Base-by-base conservation (phyloP, 2,888 invertebrate genomes). In the Carabus problematicus region DNA sequence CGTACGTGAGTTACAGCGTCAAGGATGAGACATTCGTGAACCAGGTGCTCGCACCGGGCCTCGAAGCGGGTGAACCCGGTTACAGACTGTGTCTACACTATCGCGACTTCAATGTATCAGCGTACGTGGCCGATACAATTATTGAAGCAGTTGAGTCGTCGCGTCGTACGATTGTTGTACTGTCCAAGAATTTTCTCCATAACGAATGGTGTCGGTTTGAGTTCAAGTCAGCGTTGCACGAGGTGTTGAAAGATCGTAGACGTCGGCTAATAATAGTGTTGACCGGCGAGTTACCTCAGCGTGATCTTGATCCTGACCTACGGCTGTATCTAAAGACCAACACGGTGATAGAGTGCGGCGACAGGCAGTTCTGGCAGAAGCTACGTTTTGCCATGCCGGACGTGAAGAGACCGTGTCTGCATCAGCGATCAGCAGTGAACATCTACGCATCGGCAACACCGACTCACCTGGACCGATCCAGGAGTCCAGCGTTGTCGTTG, bases 341-440 rank as follows among this genome's bases (percentile, higher is more conserved):
- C 84, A 94, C 94, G 76, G 92, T 94, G 81, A 90, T 98, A 79
- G 93, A 94, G 81, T 95, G 94, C 92, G 94, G 94, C 73, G 97
- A 98, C 83, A 91, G 93, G 80, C 90, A 94, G 79, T 98, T 98
- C 85, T 98, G 98, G 98, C 95, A 96, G 80, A 97, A 97, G 83
- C 85, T 98, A 72, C 89, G 93, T 79, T 94, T 94, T 79, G 93
- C 95, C 66, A 89, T 97, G 89, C 96, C 96, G 70, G 93, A 93
- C 82, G 87, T 88, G 75, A 84, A 88, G 80, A 85, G 87, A 82
- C 77, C 80, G 14, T 87, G 88, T 81, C 84, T 87, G 74, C 87
- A 88, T 80, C 88, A 87, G 79, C 84, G 87, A 75, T 88, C 89
- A 71, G 87, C 89, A 74, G 87, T 88, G 77, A 90, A 90, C 81